Percentiles rank a stretch among this genome's conserved stretches.
These are phyloP conservation scores for Drosophila arizonae DNA, from an alignment of 1,140 invertebrate genomes.

Conservation along the genomic window DNA sequence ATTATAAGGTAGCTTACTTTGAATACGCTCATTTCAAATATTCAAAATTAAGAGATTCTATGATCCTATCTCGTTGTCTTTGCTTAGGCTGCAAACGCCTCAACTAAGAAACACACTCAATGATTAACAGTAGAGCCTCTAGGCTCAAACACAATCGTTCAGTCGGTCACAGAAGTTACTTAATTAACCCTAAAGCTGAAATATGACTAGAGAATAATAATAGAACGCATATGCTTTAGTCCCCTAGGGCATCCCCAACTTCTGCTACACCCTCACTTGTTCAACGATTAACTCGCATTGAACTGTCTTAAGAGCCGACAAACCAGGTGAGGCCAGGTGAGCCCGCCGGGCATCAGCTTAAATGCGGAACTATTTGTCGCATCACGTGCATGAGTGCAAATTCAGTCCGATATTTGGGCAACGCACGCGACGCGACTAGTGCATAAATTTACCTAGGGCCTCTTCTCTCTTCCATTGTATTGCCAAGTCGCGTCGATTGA, in stretches of 20 bases:
- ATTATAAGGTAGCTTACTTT: no score
- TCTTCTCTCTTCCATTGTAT: conserved; percentile 1
- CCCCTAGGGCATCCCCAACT: no score
- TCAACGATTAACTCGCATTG: conserved; percentile 68
- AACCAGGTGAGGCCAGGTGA: not conserved
- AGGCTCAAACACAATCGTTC: no score
- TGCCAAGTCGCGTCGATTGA: conserved; percentile 54
- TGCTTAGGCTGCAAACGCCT: no score
- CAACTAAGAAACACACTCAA: no score
- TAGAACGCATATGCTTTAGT: not conserved
- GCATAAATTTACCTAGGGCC: conserved; percentile 59
- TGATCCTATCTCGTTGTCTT: no score
- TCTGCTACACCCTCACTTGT: not conserved
- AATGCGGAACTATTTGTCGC: conserved; percentile 80
- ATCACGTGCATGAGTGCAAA: conserved; percentile 72
- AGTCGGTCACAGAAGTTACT: no score
- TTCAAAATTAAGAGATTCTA: no score
- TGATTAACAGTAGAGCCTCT: no score
- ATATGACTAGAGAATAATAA: no score
- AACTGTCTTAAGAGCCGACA: not conserved
- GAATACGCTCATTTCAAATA: no score
- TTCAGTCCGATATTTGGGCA: conserved; percentile 66
- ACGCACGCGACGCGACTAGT: conserved; percentile 64
- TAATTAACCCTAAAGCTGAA: no score
- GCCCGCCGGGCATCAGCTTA: conserved; percentile 3